Base-by-base conservation (phyloP, 2,113 vertebrate genomes). In the Triplophysa siluroides region DNA sequence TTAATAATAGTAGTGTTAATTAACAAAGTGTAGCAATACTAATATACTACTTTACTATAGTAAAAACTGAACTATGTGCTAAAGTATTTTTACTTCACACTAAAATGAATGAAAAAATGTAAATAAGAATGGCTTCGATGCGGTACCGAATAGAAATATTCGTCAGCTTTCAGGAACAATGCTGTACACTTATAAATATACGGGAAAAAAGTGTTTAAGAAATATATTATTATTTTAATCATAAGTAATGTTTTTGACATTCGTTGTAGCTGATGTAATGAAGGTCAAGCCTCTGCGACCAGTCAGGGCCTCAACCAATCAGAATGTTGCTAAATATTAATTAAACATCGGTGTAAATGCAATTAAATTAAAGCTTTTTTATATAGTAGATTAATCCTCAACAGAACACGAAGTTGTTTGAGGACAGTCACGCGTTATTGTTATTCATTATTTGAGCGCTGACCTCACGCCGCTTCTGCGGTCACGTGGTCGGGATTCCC, bases 401-500 rank as follows among this genome's bases (percentile, higher is more conserved):
- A 1, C 0, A 45, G 9, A 16, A 52, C 14, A 16, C 14, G 13
- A 52, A 14, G 50, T 54, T n/a, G 24, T n/a, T 71, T 71, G 26
- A 4, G 69, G 18, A 10, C 56, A 47, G 21, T 47, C 58, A 26
- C 8, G 41, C 43, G 10, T 2, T 16, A 63, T 63, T 63, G 63
- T 50, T 47, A 56, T 78, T 68, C 8, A 69, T 58, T 23, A 73
- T 21, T 24, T 8, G 50, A 41, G 4, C 12, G 16, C 38, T 8
- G 29, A 33, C 10, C n/a, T 5, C 56, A 61, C 38, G 69, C 26
- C 29, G 26, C 26, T 16, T 18, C 70, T 56, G 70, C 1, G 10
- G 61, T 76, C 74, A 76, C 74, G 74, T 76, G 74, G 61, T 76
- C 45, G 74, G 74, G 54, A 76, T 76, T 76, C 60, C 74, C 73